A percentile compares a stretch with the other conserved stretches of the same genome.
phyloP scores from a whole-genome alignment of 1,140 invertebrate genomes.

The Drosophila suzukii region DNA sequence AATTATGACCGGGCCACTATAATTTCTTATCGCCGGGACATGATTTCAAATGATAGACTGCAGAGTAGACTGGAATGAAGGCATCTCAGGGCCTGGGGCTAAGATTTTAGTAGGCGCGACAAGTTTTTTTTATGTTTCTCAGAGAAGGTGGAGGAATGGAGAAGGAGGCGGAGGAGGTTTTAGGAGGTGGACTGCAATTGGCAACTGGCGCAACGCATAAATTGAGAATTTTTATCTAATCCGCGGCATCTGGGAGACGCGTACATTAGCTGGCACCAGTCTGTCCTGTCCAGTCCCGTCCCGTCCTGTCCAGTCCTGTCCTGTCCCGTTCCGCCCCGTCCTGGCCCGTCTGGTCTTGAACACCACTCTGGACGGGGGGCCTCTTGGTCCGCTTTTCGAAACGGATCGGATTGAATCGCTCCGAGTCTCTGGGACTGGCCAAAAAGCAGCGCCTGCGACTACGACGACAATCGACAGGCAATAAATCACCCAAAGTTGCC shows the following conservation, averaged over 20 bases:
- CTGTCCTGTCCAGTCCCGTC: slow-evolving; percentile 28
- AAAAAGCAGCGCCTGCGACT: slow-evolving; percentile 43
- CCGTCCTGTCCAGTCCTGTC: slow-evolving; percentile 8
- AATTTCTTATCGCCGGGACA: slow-evolving; percentile 78
- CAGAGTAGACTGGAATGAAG: slow-evolving; percentile 20
- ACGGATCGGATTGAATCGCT: slow-evolving; percentile 20
- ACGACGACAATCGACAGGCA: slow-evolving; percentile 79
- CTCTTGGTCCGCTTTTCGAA: slow-evolving; percentile 35
- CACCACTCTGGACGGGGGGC: slow-evolving; percentile 6
- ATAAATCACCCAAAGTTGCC: slow-evolving; percentile 82
- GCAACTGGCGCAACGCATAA: slow-evolving; percentile 81
- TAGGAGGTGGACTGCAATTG: slow-evolving; percentile 58
- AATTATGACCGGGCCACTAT: slow-evolving; percentile 77
- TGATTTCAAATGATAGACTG: slow-evolving; percentile 82
- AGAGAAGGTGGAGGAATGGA: not conserved
- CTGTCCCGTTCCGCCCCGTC: not conserved
- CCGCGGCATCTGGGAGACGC: slow-evolving; percentile 80
- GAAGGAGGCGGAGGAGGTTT: slow-evolving; percentile 1
- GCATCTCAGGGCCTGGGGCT: slow-evolving; percentile 19
- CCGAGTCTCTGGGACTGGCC: slow-evolving; percentile 29
- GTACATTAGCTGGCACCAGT: slow-evolving; percentile 71
- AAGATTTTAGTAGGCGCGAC: slow-evolving; percentile 71
- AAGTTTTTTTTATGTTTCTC: slow-evolving; percentile 46
- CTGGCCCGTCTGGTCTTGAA: slow-evolving; percentile 14
- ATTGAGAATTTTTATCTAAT: slow-evolving; percentile 82